A percentile compares a stretch with the other conserved stretches of the same genome.
Evolutionary conservation across 2,797 vertebrate genomes (phyloP).

Genomic region (Garrulus glandarius): DNA sequence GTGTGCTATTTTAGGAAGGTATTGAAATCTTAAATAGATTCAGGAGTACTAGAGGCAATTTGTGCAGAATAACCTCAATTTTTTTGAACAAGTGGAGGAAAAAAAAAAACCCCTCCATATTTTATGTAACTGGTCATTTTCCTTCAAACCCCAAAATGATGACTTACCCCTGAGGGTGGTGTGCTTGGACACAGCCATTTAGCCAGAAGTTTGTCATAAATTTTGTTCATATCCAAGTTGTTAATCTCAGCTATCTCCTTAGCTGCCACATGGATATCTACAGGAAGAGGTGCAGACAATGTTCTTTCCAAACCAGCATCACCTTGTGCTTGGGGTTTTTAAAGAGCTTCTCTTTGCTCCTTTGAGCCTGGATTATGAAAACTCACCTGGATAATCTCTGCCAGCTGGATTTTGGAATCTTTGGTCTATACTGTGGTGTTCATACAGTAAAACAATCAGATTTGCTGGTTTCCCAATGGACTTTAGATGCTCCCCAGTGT

Average conservation of each 20-base stretch:
- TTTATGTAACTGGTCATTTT: neutral
- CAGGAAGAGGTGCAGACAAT: neutral
- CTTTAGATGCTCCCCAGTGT: conserved; percentile 79
- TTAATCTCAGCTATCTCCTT: conserved; percentile 90
- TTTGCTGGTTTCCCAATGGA: conserved; percentile 82
- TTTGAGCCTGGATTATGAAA: neutral
- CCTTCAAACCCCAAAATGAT: neutral
- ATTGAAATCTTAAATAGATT: neutral
- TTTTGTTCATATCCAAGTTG: conserved; percentile 86
- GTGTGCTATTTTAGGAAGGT: neutral
- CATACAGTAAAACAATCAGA: conserved; percentile 86
- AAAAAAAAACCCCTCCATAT: neutral
- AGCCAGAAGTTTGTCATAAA: conserved; percentile 86
- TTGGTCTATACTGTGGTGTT: conserved; percentile 86
- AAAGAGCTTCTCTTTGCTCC: neutral
- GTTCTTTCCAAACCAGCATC: neutral
- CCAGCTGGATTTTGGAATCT: conserved; percentile 77
- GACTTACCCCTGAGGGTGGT: conserved; percentile 74
- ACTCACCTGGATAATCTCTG: conserved; percentile 86
- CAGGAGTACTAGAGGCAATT: neutral
- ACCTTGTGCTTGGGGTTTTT: neutral
- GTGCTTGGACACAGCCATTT: conserved; percentile 89
- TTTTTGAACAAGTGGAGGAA: neutral
- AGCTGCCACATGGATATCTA: conserved; percentile 88
- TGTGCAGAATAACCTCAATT: neutral